Conservation (phyloP, 2,113 vertebrate genomes). For the Neoarius graeffei region DNA sequence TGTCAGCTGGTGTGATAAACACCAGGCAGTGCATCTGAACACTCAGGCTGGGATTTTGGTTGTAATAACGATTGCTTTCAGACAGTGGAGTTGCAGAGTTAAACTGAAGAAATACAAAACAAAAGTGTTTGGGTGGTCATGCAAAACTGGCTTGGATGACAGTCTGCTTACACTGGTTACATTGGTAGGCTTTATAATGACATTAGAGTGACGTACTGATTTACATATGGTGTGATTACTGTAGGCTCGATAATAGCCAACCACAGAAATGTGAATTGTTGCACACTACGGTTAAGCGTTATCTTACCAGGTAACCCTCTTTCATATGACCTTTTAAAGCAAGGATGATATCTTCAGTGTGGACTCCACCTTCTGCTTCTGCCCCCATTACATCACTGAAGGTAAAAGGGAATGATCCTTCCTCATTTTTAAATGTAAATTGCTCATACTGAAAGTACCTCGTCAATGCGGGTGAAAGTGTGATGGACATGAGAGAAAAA, state of each 20-base stretch:
- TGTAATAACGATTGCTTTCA: background rate
- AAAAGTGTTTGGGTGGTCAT: background rate
- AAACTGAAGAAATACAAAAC: constrained; percentile 13
- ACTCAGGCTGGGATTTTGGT: background rate
- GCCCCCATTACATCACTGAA: constrained; percentile 45
- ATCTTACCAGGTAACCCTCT: constrained; percentile 34
- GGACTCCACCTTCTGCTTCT: background rate
- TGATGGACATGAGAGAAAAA: no score
- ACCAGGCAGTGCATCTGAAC: constrained; percentile 49
- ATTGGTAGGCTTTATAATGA: background rate
- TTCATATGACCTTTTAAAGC: constrained; percentile 29
- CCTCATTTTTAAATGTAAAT: background rate
- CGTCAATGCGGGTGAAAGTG: no score
- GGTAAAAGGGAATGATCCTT: constrained; percentile 3
- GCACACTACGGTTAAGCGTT: background rate
- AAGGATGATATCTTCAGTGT: constrained; percentile 35
- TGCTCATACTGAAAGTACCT: constrained; percentile 29
- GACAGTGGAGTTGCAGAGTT: background rate
- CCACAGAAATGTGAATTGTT: background rate
- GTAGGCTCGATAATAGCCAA: background rate
- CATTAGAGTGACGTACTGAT: background rate
- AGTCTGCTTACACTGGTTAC: background rate
- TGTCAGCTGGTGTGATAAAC: constrained; percentile 26
- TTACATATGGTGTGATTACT: background rate
- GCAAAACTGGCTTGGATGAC: background rate